These are phyloP conservation scores for Drosophila mettleri DNA, from an alignment of 2,888 invertebrate species.

Conservation along the genomic window DNA sequence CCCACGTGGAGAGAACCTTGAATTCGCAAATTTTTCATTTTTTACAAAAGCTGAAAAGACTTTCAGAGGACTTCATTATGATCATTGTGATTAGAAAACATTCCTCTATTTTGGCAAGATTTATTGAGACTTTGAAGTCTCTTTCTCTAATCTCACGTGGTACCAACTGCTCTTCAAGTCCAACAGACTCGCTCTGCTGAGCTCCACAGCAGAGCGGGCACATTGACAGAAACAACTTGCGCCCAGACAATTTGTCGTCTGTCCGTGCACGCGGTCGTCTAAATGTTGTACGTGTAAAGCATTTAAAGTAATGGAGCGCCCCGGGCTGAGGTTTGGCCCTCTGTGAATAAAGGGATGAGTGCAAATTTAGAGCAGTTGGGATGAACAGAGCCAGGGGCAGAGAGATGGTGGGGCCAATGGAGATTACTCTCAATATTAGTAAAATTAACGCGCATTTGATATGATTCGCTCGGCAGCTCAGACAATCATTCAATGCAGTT, in stretches of 20 bases:
- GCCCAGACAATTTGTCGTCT: slow-evolving; percentile 51
- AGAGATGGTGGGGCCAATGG: not conserved
- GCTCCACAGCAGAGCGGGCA: not conserved
- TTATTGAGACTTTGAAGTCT: too few relatives aligned
- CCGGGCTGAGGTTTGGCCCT: slow-evolving; percentile 19
- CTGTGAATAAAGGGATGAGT: not conserved
- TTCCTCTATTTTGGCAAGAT: too few relatives aligned
- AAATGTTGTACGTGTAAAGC: slow-evolving; percentile 77
- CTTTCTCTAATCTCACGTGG: not conserved
- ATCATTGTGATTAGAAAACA: too few relatives aligned
- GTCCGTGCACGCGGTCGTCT: slow-evolving; percentile 39
- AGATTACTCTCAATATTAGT: slow-evolving; percentile 52
- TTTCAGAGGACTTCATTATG: too few relatives aligned
- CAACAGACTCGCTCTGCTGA: not conserved
- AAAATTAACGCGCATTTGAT: slow-evolving; percentile 62
- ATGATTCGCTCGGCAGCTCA: slow-evolving; percentile 49
- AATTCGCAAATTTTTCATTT: too few relatives aligned
- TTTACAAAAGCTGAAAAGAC: too few relatives aligned
- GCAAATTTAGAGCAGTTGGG: not conserved
- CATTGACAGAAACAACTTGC: slow-evolving; percentile 35
- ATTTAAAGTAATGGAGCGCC: slow-evolving; percentile 75
- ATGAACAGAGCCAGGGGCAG: not conserved
- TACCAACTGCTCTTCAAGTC: not conserved
- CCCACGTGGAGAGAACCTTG: too few relatives aligned
- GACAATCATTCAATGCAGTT: slow-evolving; percentile 67